Conservation (phyloP, 2,888 invertebrate species). For the Cephus nigrinus region DNA sequence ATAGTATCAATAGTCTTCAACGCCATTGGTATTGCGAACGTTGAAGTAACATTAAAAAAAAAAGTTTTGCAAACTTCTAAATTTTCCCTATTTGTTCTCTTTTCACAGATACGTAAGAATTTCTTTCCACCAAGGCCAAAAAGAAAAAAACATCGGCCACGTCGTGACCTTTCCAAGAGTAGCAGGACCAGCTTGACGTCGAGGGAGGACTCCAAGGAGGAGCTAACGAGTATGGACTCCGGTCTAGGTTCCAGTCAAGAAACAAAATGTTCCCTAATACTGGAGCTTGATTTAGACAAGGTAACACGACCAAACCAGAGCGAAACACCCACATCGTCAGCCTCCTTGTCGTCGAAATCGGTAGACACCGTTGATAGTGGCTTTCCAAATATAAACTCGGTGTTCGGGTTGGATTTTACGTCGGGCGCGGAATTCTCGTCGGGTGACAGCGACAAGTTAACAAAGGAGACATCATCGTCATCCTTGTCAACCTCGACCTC, state of each 20-base stretch:
- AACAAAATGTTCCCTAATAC: constrained; percentile 22
- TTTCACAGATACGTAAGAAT: constrained; percentile 74
- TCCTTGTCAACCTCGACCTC: not conserved
- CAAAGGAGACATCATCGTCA: constrained; percentile 4
- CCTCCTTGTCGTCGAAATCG: constrained; percentile 14
- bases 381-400: constrained; percentile 51
- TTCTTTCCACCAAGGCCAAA: constrained; percentile 77
- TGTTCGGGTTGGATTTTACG: constrained; percentile 54
- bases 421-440: not conserved
- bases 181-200: not conserved
- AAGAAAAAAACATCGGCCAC: constrained; percentile 29
- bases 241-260: constrained; percentile 65
- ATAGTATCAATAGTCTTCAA: not conserved
- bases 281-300: constrained; percentile 17
- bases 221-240: constrained; percentile 56
- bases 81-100: not conserved
- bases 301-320: not conserved
- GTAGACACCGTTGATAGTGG: constrained; percentile 12
- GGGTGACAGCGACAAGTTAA: constrained; percentile 26
- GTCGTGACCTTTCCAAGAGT: constrained; percentile 22
- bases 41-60: not conserved
- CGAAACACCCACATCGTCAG: not conserved
- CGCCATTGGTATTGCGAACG: not conserved
- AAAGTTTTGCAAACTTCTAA: not conserved
- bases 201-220: constrained; percentile 11